phyloP scores from a whole-genome alignment of 2,888 invertebrate species.

The Alcis repandata region DNA sequence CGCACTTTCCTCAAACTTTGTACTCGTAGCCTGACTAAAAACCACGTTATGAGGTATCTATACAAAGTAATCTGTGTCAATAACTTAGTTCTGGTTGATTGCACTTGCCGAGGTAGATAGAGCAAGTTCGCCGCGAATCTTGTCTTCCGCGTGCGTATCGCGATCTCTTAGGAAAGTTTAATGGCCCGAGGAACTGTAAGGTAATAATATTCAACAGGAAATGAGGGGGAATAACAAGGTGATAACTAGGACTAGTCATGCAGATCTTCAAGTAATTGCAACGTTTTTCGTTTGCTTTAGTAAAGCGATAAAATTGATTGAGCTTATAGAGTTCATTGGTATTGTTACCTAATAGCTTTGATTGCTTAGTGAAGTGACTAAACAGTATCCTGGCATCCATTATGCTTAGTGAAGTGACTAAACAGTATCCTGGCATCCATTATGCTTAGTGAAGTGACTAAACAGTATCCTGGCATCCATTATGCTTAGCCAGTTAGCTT shows the following conservation, averaged over 20 bases:
- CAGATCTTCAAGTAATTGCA: conserved; percentile 21
- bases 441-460: no score
- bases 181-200: conserved; percentile 50
- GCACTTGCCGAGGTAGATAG: conserved; percentile 75
- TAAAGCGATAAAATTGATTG: not conserved
- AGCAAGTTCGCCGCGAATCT: conserved; percentile 61
- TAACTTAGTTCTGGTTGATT: conserved; percentile 74
- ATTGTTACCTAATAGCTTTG: not conserved
- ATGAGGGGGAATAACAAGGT: conserved; percentile 18
- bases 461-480: no score
- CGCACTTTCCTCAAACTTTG: no score
- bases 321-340: not conserved
- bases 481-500: no score
- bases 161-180: conserved; percentile 55
- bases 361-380: no score
- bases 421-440: no score
- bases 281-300: not conserved
- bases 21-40: no score
- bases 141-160: conserved; percentile 50
- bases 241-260: conserved; percentile 18
- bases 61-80: not conserved
- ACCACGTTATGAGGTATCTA: no score
- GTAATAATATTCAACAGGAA: conserved; percentile 24
- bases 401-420: no score
- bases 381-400: no score